Percentiles rank a stretch among this genome's conserved stretches.
These are phyloP conservation scores for Aix galericulata DNA, from an alignment of 2,113 vertebrate genomes.

Conservation along the genomic window DNA sequence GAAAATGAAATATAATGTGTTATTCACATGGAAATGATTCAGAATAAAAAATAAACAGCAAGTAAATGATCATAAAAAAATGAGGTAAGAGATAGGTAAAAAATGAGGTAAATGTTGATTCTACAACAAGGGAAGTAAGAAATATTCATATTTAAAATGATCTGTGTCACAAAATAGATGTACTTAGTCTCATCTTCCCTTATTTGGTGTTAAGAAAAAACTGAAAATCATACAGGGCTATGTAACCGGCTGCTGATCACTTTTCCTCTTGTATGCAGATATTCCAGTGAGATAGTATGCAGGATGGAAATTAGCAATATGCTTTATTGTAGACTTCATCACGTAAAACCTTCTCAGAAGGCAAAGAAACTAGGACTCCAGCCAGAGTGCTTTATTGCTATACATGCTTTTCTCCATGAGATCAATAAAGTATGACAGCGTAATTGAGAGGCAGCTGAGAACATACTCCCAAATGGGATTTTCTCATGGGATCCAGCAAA, in stretches of 20 bases:
- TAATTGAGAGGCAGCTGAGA: conserved; percentile 49
- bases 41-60: background rate
- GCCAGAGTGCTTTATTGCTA: background rate
- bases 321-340: background rate
- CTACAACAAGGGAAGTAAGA: background rate
- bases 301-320: background rate
- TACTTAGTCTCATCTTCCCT: background rate
- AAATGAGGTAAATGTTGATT: background rate
- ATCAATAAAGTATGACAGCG: conserved; percentile 28
- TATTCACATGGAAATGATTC: background rate
- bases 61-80: background rate
- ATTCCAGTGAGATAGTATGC: background rate
- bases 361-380: background rate
- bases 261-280: background rate
- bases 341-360: background rate
- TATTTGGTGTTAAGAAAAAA: background rate
- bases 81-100: background rate
- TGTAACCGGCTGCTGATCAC: background rate
- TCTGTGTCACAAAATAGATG: rapidly evolving
- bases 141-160: background rate
- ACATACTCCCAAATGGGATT: conserved; percentile 33
- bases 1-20: background rate
- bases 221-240: background rate
- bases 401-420: background rate
- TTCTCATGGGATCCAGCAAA: conserved; percentile 18